These are phyloP conservation scores for Thymelicus lineola DNA, from an alignment of 2,888 invertebrate species.

Conservation along the genomic window DNA sequence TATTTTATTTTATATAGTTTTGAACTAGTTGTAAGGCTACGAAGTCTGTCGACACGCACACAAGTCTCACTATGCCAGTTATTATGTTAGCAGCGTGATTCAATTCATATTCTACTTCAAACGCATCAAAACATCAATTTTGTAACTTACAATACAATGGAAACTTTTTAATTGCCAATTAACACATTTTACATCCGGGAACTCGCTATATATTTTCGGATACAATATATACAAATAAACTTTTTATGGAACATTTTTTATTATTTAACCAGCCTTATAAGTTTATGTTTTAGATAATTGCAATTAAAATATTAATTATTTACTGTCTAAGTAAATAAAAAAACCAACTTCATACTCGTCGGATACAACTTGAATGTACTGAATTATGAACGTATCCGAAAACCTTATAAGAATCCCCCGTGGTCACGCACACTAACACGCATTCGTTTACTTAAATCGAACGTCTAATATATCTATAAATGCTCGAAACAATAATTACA, in stretches of 20 bases:
- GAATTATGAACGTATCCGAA: slow-evolving; percentile 1
- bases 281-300: not conserved
- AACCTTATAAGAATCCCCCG: slow-evolving; percentile 23
- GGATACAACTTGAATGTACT: not conserved
- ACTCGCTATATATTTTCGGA: slow-evolving; percentile 7
- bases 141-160: slow-evolving; percentile 53
- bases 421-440: slow-evolving; percentile 76
- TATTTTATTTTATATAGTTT: slow-evolving; percentile 74
- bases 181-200: slow-evolving; percentile 42
- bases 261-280: slow-evolving; percentile 1
- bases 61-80: slow-evolving; percentile 65
- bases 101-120: slow-evolving; percentile 41
- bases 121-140: slow-evolving; percentile 62
- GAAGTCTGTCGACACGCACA: slow-evolving; percentile 79
- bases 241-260: not conserved
- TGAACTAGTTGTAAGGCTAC: slow-evolving; percentile 85
- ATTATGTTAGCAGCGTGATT: slow-evolving; percentile 68
- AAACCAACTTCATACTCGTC: not conserved
- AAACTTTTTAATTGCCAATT: slow-evolving; percentile 56
- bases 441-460: slow-evolving; percentile 62
- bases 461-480: slow-evolving; percentile 74
- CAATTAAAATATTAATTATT: not conserved
- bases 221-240: not conserved
- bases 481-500: slow-evolving; percentile 71
- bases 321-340: no score